A percentile compares a stretch with the other conserved stretches of the same genome.
Evolutionary conservation across 1,140 invertebrate species (phyloP).

Genomic region (Eurosta solidaginis): DNA sequence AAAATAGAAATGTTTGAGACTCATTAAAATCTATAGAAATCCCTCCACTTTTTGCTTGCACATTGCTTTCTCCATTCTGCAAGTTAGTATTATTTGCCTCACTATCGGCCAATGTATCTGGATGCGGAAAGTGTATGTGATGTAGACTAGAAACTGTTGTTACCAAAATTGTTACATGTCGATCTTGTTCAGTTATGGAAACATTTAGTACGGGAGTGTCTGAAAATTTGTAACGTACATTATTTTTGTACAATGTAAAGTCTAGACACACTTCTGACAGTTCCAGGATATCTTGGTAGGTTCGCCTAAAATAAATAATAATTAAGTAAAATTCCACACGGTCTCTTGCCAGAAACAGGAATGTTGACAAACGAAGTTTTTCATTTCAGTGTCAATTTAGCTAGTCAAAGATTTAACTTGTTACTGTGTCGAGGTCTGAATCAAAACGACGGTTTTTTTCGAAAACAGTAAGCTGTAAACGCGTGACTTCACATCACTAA

Average conservation of each 20-base stretch:
- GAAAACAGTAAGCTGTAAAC: too few species aligned
- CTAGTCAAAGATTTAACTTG: too few species aligned
- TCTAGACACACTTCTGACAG: slow-evolving; percentile 89
- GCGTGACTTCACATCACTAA: not conserved
- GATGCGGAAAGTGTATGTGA: slow-evolving; percentile 80
- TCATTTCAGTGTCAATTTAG: too few species aligned
- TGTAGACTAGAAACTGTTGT: slow-evolving; percentile 92
- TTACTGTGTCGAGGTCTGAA: too few species aligned
- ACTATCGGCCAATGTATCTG: slow-evolving; percentile 67
- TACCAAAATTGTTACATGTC: slow-evolving; percentile 75
- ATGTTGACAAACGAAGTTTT: too few species aligned
- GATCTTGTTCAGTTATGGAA: slow-evolving; percentile 73
- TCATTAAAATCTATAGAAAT: slow-evolving; percentile 38
- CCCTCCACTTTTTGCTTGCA: not conserved
- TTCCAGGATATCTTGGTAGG: slow-evolving; percentile 82
- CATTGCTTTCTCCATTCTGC: not conserved
- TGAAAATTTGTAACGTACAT: slow-evolving; percentile 81
- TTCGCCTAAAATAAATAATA: slow-evolving; percentile 67
- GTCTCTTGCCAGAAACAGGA: too few species aligned
- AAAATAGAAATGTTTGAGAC: slow-evolving; percentile 68
- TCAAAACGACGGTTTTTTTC: too few species aligned
- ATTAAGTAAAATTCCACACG: not conserved
- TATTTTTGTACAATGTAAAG: slow-evolving; percentile 74
- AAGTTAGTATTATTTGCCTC: not conserved
- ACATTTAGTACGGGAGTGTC: slow-evolving; percentile 84